Conservation (phyloP, 2,113 vertebrate species). For the Plotosus lineatus region DNA sequence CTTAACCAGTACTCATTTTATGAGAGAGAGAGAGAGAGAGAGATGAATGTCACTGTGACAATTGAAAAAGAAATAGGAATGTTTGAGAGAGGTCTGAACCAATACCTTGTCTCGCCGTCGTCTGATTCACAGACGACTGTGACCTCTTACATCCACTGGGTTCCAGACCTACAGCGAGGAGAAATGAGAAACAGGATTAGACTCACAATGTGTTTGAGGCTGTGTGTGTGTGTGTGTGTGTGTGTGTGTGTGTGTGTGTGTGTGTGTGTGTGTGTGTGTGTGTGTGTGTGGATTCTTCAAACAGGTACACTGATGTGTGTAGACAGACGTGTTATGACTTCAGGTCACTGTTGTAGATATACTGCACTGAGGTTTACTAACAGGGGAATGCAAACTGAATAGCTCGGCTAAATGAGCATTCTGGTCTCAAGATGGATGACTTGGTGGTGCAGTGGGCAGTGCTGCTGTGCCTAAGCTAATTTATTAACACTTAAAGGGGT, state of each 20-base stretch:
- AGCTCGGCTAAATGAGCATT: neutral
- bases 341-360: conserved; percentile 44
- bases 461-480: neutral
- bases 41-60: conserved; percentile 30
- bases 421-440: neutral
- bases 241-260: neutral
- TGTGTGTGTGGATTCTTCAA: too few relatives aligned
- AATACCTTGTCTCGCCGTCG: conserved; percentile 30
- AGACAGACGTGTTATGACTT: conserved; percentile 21
- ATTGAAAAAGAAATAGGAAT: conserved; percentile 46
- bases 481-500: neutral
- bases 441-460: neutral
- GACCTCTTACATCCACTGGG: conserved; percentile 47
- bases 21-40: conserved; percentile 22
- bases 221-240: conserved; percentile 28
- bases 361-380: too few relatives aligned
- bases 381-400: neutral
- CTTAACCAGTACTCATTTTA: conserved; percentile 38
- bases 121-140: conserved; percentile 35
- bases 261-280: conserved; percentile 9
- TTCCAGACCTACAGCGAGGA: conserved; percentile 25
- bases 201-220: conserved; percentile 3
- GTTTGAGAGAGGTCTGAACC: conserved; percentile 43
- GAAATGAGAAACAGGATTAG: conserved; percentile 51
- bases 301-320: too few relatives aligned